Conservation (phyloP, 2,113 vertebrate genomes). For the Tachycineta bicolor region DNA sequence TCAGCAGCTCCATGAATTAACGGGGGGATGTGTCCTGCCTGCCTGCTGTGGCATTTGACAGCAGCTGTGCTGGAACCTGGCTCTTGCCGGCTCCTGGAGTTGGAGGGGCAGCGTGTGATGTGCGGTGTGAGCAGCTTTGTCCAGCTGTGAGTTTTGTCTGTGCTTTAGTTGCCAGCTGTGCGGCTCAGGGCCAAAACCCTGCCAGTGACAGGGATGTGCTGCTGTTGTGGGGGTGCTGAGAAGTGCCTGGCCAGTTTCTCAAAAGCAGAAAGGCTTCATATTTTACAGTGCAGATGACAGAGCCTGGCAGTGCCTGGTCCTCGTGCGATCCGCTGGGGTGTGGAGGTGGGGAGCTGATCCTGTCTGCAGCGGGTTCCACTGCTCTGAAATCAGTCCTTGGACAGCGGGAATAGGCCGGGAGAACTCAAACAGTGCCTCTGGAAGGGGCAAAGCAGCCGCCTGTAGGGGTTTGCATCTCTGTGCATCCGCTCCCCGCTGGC, state of each 20-base stretch:
- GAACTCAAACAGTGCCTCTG: fast-evolving
- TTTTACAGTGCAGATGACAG: neutral
- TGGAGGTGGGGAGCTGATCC: neutral
- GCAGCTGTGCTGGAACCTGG: fast-evolving
- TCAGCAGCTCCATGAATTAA: fast-evolving
- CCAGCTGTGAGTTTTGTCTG: too few relatives aligned
- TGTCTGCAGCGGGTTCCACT: neutral
- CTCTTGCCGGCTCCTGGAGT: neutral
- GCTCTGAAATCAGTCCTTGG: neutral
- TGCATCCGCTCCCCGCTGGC: too few relatives aligned
- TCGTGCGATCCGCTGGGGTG: neutral
- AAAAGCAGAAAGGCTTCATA: fast-evolving
- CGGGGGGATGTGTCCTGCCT: neutral
- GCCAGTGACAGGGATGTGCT: fast-evolving
- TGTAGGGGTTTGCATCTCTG: neutral
- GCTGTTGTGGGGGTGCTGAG: neutral
- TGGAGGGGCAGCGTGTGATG: fast-evolving
- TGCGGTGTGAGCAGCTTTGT: neutral
- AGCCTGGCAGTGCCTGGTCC: neutral
- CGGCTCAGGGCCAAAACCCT: neutral
- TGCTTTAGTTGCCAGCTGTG: neutral
- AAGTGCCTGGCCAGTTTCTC: neutral
- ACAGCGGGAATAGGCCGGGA: neutral
- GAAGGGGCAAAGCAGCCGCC: neutral
- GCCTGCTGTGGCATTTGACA: neutral